A percentile compares a stretch with the other conserved stretches of the same genome.
Evolutionary conservation across 2,113 vertebrate genomes (phyloP).

Genomic region (Litocranius walleri): DNA sequence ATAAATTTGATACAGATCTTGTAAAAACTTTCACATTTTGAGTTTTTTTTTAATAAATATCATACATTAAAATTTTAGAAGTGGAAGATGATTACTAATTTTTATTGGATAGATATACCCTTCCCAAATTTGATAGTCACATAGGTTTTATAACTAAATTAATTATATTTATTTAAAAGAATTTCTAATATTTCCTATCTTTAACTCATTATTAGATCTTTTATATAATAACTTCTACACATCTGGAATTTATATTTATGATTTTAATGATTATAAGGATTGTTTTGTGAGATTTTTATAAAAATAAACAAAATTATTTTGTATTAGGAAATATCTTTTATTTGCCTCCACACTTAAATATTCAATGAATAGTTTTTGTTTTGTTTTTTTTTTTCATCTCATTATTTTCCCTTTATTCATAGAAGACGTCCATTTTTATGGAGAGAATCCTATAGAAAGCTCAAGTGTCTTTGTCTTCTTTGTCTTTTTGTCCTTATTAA

Average conservation of each 20-base stretch:
- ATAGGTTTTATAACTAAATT: neutral
- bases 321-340: neutral
- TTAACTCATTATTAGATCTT: neutral
- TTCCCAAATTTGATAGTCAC: neutral
- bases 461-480: no score
- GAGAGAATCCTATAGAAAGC: neutral
- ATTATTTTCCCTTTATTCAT: neutral
- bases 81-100: neutral
- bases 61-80: neutral
- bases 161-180: neutral
- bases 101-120: neutral
- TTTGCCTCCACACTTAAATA: neutral
- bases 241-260: neutral
- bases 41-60: neutral
- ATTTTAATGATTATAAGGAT: neutral
- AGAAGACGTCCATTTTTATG: neutral
- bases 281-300: neutral
- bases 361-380: neutral
- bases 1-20: neutral
- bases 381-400: neutral
- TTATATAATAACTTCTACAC: neutral
- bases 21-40: neutral
- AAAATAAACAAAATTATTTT: neutral
- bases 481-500: neutral
- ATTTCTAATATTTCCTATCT: neutral